Conservation (phyloP, 2,113 vertebrate species). For the Sceloporus undulatus region DNA sequence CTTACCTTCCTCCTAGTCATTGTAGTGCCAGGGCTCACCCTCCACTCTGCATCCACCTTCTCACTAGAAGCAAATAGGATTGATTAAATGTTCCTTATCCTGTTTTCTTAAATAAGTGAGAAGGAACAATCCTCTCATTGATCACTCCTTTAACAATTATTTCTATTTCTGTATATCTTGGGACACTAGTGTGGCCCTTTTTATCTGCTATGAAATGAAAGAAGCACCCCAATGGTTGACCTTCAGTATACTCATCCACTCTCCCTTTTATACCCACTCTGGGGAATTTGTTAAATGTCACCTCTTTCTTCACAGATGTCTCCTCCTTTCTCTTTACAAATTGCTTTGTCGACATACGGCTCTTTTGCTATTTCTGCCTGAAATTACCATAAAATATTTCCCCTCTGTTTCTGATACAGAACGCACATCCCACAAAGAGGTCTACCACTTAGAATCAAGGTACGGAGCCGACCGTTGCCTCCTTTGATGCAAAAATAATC, state of each 20-base stretch:
- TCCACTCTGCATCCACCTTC: too few species aligned
- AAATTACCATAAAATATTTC: background rate
- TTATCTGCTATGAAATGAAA: background rate
- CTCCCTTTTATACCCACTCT: background rate
- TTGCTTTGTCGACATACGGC: background rate
- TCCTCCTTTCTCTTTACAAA: background rate
- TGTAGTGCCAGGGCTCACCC: too few species aligned
- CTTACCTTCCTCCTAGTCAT: too few species aligned
- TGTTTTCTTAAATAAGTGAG: too few species aligned
- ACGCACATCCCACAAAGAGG: background rate
- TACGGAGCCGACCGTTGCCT: constrained; percentile 28
- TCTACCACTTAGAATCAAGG: background rate
- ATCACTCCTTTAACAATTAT: too few species aligned
- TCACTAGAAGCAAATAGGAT: too few species aligned
- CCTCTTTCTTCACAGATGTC: background rate
- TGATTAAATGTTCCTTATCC: too few species aligned
- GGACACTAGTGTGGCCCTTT: background rate
- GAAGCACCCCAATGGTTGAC: too few species aligned
- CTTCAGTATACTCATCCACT: too few species aligned
- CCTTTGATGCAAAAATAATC: background rate
- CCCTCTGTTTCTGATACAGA: constrained; percentile 48
- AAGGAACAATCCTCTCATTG: too few species aligned
- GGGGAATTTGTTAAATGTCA: too few species aligned
- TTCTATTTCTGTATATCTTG: too few species aligned
- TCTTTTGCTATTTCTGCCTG: background rate